Conservation (phyloP, 2,113 vertebrate species). For the Cavia aperea region DNA sequence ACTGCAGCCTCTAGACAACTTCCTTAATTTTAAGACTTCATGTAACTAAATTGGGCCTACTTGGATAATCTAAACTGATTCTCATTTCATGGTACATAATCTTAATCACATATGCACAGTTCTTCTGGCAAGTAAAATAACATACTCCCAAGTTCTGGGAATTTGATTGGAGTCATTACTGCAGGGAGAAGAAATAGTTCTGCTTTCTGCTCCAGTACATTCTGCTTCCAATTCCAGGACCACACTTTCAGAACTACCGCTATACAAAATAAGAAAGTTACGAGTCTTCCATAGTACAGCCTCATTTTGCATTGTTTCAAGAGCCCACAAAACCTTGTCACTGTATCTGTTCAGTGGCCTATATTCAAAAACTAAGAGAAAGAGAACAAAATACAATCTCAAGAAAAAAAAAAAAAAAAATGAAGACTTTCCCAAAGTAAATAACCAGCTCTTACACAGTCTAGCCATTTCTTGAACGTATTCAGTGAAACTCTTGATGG, state of each 20-base stretch:
- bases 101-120: slow-evolving; percentile 2
- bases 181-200: not conserved
- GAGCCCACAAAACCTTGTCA: not conserved
- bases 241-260: not conserved
- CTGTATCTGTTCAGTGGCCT: slow-evolving; percentile 21
- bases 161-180: not conserved
- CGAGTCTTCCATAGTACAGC: not conserved
- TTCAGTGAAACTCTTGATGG: not conserved
- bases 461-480: not conserved
- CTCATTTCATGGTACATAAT: not conserved
- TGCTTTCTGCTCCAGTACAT: not conserved
- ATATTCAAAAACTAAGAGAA: not conserved
- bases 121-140: not conserved
- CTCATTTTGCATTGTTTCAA: slow-evolving; percentile 20
- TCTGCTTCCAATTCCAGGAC: not conserved
- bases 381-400: not conserved
- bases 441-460: not conserved
- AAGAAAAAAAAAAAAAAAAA: not conserved
- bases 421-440: not conserved
- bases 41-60: not conserved
- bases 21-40: not conserved
- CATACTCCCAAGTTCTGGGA: not conserved
- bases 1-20: not conserved
- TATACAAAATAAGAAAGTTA: not conserved
- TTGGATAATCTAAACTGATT: not conserved